Conservation (phyloP, 2,888 invertebrate genomes). For the Yponomeuta evonymella region DNA sequence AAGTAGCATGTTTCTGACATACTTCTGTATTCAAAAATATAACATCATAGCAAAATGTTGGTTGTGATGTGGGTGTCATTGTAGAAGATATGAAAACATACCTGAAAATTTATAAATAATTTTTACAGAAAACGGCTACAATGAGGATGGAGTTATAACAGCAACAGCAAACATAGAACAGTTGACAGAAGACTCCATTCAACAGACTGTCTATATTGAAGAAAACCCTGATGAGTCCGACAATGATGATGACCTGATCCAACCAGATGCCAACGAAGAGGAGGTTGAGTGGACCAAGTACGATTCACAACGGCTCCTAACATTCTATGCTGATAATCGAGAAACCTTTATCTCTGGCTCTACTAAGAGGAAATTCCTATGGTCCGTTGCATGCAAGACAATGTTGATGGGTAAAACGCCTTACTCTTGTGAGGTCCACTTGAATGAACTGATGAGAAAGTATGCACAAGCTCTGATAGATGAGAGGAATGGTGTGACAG, state of each 20-base stretch:
- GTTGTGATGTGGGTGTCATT: background rate
- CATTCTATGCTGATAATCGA: slow-evolving; percentile 63
- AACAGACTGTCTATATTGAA: slow-evolving; percentile 9
- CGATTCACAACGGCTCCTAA: slow-evolving; percentile 49
- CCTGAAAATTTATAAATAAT: background rate
- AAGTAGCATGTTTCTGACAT: too few relatives aligned
- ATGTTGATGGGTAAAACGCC: slow-evolving; percentile 51
- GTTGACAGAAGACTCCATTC: slow-evolving; percentile 7
- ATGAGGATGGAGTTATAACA: slow-evolving; percentile 39
- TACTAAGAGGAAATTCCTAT: slow-evolving; percentile 50
- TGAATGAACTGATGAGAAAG: slow-evolving; percentile 41
- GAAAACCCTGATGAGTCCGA: background rate
- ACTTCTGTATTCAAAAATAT: too few relatives aligned
- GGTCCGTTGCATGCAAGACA: slow-evolving; percentile 62
- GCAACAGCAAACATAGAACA: slow-evolving; percentile 32
- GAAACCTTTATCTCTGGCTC: slow-evolving; percentile 46
- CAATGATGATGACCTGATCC: background rate
- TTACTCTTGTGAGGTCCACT: slow-evolving; percentile 45
- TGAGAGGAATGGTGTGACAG: slow-evolving; percentile 31
- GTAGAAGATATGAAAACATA: background rate
- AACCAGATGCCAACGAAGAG: background rate
- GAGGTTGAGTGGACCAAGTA: slow-evolving; percentile 48
- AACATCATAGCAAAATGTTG: too few relatives aligned
- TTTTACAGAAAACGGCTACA: slow-evolving; percentile 43
- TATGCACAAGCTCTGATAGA: slow-evolving; percentile 40